phyloP scores from a whole-genome alignment of 2,888 invertebrate genomes.

The Phyllotreta cruciferae region DNA sequence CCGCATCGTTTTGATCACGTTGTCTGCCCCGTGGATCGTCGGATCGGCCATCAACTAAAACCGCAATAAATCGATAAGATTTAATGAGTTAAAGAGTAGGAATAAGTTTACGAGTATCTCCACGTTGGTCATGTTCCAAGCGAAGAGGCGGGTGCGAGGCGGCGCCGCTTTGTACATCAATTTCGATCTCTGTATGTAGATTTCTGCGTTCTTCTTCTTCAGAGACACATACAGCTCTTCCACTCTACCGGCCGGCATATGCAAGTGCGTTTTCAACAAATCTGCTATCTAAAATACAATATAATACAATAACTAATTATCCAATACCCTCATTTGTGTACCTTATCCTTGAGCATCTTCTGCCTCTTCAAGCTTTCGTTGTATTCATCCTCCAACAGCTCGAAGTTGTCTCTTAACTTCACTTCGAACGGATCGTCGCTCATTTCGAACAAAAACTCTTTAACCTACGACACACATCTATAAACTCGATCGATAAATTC shows the following conservation, averaged over 20 bases:
- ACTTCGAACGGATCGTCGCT: constrained; percentile 99
- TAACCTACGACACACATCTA: constrained; percentile 64
- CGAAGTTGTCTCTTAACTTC: constrained; percentile 93
- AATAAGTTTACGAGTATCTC: constrained; percentile 69
- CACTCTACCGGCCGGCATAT: constrained; percentile 84
- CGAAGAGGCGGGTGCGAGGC: constrained; percentile 79
- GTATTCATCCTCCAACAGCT: constrained; percentile 93
- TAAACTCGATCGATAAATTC: neutral
- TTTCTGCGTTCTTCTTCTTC: constrained; percentile 90
- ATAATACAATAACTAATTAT: neutral
- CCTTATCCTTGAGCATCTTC: constrained; percentile 88
- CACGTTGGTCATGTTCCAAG: constrained; percentile 82
- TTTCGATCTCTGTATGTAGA: constrained; percentile 90
- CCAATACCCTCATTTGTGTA: constrained; percentile 45
- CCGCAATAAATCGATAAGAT: constrained; percentile 2
- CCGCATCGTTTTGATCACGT: constrained; percentile 74
- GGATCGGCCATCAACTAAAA: constrained; percentile 79
- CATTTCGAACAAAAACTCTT: constrained; percentile 89
- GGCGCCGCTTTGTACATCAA: constrained; percentile 69
- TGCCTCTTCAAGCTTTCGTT: constrained; percentile 90
- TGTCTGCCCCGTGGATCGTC: constrained; percentile 81
- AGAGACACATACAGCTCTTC: constrained; percentile 89
- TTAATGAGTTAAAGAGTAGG: too few relatives aligned
- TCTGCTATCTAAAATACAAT: constrained; percentile 66
- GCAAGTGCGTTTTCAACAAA: constrained; percentile 80